A percentile compares a stretch with the other conserved stretches of the same genome.
These are phyloP conservation scores for Gouania willdenowi DNA, from an alignment of 2,797 vertebrate genomes.

Conservation along the genomic window DNA sequence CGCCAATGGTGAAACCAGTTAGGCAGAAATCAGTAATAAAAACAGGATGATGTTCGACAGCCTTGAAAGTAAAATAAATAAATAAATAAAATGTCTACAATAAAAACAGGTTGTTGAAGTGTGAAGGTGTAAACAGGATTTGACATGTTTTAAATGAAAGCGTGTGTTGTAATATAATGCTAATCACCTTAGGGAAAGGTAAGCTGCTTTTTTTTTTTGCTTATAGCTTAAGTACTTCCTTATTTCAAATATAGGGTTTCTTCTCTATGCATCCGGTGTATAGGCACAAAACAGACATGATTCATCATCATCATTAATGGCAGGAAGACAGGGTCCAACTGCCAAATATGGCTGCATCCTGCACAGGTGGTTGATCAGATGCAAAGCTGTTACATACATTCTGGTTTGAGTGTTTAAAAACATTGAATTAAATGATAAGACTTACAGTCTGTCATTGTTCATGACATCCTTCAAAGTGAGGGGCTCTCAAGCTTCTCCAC, in stretches of 20 bases:
- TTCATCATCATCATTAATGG: conserved; percentile 47
- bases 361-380: too few species aligned
- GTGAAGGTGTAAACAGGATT: conserved; percentile 70
- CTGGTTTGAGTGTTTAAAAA: conserved; percentile 53
- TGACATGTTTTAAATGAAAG: conserved; percentile 54
- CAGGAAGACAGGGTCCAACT: conserved; percentile 62
- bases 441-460: conserved; percentile 37
- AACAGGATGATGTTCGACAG: conserved; percentile 79
- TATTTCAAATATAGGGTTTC: conserved; percentile 34
- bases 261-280: conserved; percentile 36
- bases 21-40: conserved; percentile 56
- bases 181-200: conserved; percentile 56
- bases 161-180: conserved; percentile 45
- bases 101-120: conserved; percentile 23
- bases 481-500: conserved; percentile 23
- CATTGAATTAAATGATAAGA: conserved; percentile 3
- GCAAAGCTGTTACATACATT: too few species aligned
- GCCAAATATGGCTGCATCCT: conserved; percentile 60
- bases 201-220: conserved; percentile 50
- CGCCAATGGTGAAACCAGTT: too few species aligned
- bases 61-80: conserved; percentile 53
- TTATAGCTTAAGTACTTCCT: conserved; percentile 55
- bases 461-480: conserved; percentile 54
- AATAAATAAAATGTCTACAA: conserved; percentile 22
- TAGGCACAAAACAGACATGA: conserved; percentile 24